These are phyloP conservation scores for Neoaliturus tenellus DNA, from an alignment of 2,888 invertebrate genomes.

Conservation along the genomic window DNA sequence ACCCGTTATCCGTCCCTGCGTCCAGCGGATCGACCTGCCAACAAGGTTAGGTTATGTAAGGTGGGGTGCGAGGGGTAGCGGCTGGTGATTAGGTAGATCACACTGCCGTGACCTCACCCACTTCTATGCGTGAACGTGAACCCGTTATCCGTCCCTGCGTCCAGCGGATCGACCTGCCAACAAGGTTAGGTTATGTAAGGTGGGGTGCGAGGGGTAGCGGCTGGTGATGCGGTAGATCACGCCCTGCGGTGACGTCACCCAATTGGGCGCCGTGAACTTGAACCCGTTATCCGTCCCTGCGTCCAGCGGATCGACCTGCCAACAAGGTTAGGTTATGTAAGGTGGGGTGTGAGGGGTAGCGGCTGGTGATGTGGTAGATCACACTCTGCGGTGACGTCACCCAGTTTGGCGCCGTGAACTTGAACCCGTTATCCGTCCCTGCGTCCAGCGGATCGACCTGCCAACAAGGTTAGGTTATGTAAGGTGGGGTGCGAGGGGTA, in stretches of 20 bases:
- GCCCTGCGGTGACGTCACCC: conserved; percentile 94
- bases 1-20: conserved; percentile 96
- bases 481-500: conserved; percentile 95
- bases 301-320: conserved; percentile 92
- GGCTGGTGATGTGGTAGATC: conserved; percentile 91
- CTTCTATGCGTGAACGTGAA: conserved; percentile 98
- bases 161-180: conserved; percentile 92
- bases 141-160: conserved; percentile 96
- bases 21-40: conserved; percentile 93
- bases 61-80: conserved; percentile 94
- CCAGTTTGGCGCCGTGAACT: conserved; percentile 98
- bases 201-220: conserved; percentile 92
- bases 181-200: too few species aligned
- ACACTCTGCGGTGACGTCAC: conserved; percentile 93
- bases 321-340: too few species aligned
- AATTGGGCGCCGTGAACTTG: conserved; percentile 97
- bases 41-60: too few species aligned
- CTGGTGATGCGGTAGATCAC: conserved; percentile 93
- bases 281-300: conserved; percentile 97
- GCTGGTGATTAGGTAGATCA: conserved; percentile 92
- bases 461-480: too few species aligned
- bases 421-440: conserved; percentile 96
- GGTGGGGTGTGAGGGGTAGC: conserved; percentile 94
- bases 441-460: conserved; percentile 95
- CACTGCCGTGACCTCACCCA: conserved; percentile 95